Conservation (phyloP, 2,113 vertebrate species). For the Columba livia region DNA sequence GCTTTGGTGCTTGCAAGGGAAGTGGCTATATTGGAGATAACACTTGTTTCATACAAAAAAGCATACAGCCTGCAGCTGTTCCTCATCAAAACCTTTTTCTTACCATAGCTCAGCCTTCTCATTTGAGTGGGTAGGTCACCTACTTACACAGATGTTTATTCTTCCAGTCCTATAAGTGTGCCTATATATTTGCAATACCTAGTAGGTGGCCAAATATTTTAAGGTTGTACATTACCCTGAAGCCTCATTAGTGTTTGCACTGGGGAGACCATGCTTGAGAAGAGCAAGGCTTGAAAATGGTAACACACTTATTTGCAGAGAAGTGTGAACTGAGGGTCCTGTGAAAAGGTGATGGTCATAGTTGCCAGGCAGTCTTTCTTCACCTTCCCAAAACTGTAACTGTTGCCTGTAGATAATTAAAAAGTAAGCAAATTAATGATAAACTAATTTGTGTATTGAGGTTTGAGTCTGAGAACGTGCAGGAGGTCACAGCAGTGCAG, state of each 20-base stretch:
- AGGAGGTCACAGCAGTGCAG: neutral
- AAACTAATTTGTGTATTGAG: neutral
- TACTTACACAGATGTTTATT: neutral
- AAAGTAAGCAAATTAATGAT: neutral
- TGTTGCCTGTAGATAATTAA: neutral
- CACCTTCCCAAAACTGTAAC: neutral
- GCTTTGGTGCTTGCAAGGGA: neutral
- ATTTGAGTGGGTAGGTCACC: neutral
- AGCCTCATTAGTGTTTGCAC: neutral
- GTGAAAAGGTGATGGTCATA: neutral
- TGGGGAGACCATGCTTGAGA: neutral
- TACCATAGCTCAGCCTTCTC: neutral
- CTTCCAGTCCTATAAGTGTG: neutral
- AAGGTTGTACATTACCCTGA: neutral
- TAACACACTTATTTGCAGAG: neutral
- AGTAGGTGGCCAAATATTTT: neutral
- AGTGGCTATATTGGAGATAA: neutral
- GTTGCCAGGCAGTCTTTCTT: neutral
- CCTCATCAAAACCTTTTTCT: neutral
- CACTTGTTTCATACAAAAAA: neutral
- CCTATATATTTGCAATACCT: neutral
- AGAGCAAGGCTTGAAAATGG: neutral
- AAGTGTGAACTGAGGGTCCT: neutral
- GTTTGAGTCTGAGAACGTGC: neutral
- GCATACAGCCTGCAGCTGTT: neutral